Evolutionary conservation across 2,888 invertebrate species (phyloP), one percentile per base, ranked within the genome.

Genomic region (Caenorhabditis auriculariae): DNA sequence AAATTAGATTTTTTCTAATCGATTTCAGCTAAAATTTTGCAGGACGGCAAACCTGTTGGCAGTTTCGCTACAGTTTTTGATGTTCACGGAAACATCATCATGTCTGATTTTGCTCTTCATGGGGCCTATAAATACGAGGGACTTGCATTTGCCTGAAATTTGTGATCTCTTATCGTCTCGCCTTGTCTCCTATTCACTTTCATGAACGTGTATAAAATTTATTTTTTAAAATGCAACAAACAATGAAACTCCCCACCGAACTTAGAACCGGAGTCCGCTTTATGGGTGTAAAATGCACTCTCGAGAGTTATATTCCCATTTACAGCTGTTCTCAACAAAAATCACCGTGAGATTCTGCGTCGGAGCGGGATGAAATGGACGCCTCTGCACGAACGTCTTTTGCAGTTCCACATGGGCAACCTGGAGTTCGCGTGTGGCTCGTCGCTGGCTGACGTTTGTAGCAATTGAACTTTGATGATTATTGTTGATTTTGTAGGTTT

Each of bases 361-460:
- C 37, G 48, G n/a, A 49, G 55, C 19, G 55, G 48, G 3, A 39
- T 63, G 5, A 41, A 43, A n/a, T 63, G 63, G 63, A 54, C 54
- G 21, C 55, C 59, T 26, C 35, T 42, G 23, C 42, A 54, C n/a
- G 60, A 50, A 44, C 24, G 47, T 12, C 52, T 84, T 29, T 69
- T 85, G 21, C 78, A 83, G 52, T 84, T 84, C 74, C 83, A 84
- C 64, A 73, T 83, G 17, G 80, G 83, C 55, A 84, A 83, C 61
- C 73, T 85, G 52, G 84, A 85, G 70, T 84, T 82, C 66, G 82
- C 83, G 0, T 84, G 84, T 66, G 85, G 85, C 15, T 72, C 80
- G 4, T 51, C 57, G 17, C 52, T 85, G 3, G 60, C 71, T 29
- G 70, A 82, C 24, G 43, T 56, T 15, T 7, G 6, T 9, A 47